Evolutionary conservation across 2,797 vertebrate genomes (phyloP).

Genomic region (Passerculus sandwichensis): DNA sequence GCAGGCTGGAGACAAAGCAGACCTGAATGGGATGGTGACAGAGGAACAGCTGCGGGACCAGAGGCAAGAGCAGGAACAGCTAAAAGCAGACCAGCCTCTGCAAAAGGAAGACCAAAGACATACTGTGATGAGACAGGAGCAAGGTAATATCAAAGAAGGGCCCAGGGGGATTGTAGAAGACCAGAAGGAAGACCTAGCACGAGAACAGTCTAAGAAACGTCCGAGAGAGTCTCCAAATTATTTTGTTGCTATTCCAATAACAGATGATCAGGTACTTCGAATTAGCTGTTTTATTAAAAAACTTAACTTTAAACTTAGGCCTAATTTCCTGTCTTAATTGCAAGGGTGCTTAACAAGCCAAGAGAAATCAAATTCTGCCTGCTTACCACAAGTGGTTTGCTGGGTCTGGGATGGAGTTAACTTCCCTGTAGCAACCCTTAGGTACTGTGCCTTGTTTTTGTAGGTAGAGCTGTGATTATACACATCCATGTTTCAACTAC

Average conservation of each 20-base stretch:
- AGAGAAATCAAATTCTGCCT: background rate
- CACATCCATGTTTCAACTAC: background rate
- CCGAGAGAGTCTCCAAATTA: slow-evolving; percentile 49
- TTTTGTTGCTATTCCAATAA: slow-evolving; percentile 67
- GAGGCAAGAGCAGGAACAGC: background rate
- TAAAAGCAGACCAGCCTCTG: background rate
- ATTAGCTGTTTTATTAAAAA: background rate
- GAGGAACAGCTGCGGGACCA: background rate
- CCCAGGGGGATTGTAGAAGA: background rate
- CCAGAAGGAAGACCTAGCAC: background rate
- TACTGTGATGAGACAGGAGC: background rate
- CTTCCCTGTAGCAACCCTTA: background rate
- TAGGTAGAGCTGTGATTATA: background rate
- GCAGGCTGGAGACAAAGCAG: background rate
- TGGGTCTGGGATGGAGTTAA: background rate
- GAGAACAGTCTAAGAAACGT: background rate
- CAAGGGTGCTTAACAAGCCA: background rate
- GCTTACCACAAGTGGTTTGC: background rate
- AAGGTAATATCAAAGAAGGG: background rate
- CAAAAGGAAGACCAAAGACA: background rate
- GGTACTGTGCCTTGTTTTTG: background rate
- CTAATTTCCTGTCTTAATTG: background rate
- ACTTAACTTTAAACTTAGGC: background rate
- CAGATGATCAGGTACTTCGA: slow-evolving; percentile 56
- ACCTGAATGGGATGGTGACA: background rate